Evolutionary conservation across 2,113 vertebrate genomes (phyloP).

Genomic region (Notothenia coriiceps): DNA sequence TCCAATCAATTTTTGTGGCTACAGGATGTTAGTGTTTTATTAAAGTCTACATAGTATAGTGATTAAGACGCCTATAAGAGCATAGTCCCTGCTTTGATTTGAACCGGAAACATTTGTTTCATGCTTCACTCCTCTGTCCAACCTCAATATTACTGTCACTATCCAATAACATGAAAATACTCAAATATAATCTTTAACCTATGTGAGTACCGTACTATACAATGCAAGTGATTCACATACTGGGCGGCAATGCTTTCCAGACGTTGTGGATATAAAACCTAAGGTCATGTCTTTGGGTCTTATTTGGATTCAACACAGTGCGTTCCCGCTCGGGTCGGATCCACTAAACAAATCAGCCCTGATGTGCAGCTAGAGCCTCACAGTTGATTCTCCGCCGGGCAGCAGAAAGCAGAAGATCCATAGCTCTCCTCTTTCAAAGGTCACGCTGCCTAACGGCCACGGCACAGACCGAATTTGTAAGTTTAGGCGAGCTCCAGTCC

Average conservation of each 20-base stretch:
- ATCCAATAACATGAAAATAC: neutral
- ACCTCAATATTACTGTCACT: neutral
- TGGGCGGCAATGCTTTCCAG: neutral
- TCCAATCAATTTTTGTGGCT: neutral
- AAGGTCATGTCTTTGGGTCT: constrained; percentile 44
- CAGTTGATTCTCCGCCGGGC: constrained; percentile 45
- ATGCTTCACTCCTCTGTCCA: neutral
- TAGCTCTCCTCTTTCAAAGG: constrained; percentile 62
- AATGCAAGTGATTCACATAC: neutral
- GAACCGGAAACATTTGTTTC: neutral
- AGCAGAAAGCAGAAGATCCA: constrained; percentile 57
- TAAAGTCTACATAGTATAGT: no score
- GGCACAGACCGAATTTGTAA: constrained; percentile 53
- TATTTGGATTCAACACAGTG: constrained; percentile 60
- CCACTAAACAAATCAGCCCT: constrained; percentile 54
- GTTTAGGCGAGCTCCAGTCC: constrained; percentile 40
- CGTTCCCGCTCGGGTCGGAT: constrained; percentile 46
- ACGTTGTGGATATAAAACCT: constrained; percentile 11
- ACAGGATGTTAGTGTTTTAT: neutral
- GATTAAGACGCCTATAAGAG: no score
- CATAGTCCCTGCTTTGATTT: no score
- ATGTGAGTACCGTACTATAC: neutral
- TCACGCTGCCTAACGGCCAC: constrained; percentile 43
- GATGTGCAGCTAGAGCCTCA: constrained; percentile 41
- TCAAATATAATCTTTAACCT: neutral